Evolutionary conservation across 2,888 invertebrate genomes (phyloP), one percentile per base, ranked within the genome.

Genomic region (Sarcophaga rosellei): DNA sequence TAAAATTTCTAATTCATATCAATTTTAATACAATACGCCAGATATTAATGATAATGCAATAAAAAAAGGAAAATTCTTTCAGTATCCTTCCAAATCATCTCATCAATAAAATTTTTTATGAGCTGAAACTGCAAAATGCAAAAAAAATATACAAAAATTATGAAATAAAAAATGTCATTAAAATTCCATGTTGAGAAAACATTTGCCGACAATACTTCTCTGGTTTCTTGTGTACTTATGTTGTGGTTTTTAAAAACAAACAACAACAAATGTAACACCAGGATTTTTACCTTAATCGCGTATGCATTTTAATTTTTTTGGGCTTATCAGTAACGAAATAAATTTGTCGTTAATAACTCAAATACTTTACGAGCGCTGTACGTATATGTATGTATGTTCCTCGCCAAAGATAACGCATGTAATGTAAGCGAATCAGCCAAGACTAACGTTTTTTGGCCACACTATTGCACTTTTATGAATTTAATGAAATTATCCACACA

Each of bases 301-400:
- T 44, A 44, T 20, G 23, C 57, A 70, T 44, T 35, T 35, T 35
- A 35, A 35, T 35, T 73, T 79, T 74, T 74, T 78, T 59, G 21
- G 17, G 15, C 85, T 88, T 89, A 89, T 88, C 88, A 86, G 62
- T 69, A 87, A 66, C 80, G 77, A 87, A 88, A 88, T 88, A 89
- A 88, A 88, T 88, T 88, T 88, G 87, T 88, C 82, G 73, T 88
- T 88, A 88, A 91, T 91, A 90, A 91, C 89, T 91, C 89, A 90
- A 88, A 88, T 87, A 90, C 88, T 91, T 91, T 91, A 91, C 89
- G 91, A 90, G 89, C 88, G 85, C 35, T 35, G 10, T 35, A 35
- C 35, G 35, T 10, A 83, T 70, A 84, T 77, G 62, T 68, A 10
- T 10, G 81, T 70, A 84, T 77, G 62, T 68, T 76, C 35, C 20